Conservation (phyloP, 2,888 invertebrate genomes). For the Merodon equestris region DNA sequence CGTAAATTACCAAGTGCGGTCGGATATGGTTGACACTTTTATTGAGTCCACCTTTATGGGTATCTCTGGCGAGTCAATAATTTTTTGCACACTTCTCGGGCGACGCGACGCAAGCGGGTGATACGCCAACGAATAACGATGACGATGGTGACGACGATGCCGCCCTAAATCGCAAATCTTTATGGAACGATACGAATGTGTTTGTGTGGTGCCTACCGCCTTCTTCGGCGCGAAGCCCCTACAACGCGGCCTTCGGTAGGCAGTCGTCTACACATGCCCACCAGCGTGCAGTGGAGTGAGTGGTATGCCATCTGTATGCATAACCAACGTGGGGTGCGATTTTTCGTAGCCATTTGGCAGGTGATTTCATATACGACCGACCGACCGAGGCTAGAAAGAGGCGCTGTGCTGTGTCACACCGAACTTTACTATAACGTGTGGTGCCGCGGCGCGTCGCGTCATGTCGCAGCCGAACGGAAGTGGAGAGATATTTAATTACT, state of each 20-base stretch:
- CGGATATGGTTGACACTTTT: conserved; percentile 69
- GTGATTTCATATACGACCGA: conserved; percentile 50
- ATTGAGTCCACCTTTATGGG: conserved; percentile 68
- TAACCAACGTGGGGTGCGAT: conserved; percentile 47
- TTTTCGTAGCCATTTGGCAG: conserved; percentile 59
- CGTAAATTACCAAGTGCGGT: conserved; percentile 67
- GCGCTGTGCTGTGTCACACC: conserved; percentile 28
- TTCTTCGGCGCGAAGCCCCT: too few relatives aligned
- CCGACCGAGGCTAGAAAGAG: conserved; percentile 8
- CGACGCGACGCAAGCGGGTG: conserved; percentile 15
- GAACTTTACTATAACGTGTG: too few relatives aligned
- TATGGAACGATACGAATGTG: conserved; percentile 41
- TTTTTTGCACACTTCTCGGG: conserved; percentile 12
- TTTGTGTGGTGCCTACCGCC: too few relatives aligned
- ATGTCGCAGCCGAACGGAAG: conserved; percentile 34
- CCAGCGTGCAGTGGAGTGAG: conserved; percentile 3
- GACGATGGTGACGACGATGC: conserved; percentile 51
- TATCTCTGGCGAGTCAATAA: conserved; percentile 65
- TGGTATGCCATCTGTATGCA: too few relatives aligned
- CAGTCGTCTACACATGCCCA: conserved; percentile 11
- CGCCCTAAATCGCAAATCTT: conserved; percentile 62
- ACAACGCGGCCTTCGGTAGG: too few relatives aligned
- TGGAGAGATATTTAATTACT: conserved; percentile 65
- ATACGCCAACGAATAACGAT: conserved; percentile 22
- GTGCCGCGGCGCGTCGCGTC: conserved; percentile 6